These are phyloP conservation scores for Alosa sapidissima DNA, from an alignment of 2,797 vertebrate species.

Conservation along the genomic window DNA sequence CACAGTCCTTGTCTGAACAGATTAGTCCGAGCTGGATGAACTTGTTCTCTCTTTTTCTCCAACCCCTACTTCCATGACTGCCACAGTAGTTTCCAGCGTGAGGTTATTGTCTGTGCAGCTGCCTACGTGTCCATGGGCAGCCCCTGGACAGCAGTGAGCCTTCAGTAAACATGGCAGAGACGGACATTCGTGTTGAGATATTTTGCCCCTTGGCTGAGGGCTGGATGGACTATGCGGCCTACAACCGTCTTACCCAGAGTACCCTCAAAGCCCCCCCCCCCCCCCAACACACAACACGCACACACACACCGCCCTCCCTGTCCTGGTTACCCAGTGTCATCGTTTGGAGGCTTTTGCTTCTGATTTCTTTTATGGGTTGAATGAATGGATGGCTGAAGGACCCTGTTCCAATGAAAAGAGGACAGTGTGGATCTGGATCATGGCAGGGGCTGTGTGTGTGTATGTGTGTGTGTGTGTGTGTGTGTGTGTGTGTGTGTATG, in stretches of 20 bases:
- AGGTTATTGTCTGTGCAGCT: constrained; percentile 52
- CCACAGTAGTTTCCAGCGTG: constrained; percentile 53
- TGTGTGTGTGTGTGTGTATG: not conserved
- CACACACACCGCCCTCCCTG: constrained; percentile 36
- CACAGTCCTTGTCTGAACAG: constrained; percentile 62
- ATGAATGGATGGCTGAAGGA: too few relatives aligned
- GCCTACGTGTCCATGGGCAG: constrained; percentile 27
- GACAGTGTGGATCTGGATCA: constrained; percentile 33
- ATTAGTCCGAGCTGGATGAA: constrained; percentile 66
- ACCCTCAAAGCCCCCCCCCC: not conserved
- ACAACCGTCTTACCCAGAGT: constrained; percentile 20
- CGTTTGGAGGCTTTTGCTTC: constrained; percentile 45
- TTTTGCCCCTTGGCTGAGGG: constrained; percentile 32
- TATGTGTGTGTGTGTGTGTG: not conserved
- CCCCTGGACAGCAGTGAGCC: constrained; percentile 59
- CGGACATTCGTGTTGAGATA: constrained; percentile 61
- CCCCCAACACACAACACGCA: not conserved
- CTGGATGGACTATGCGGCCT: not conserved
- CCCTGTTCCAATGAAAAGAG: constrained; percentile 21
- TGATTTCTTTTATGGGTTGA: constrained; percentile 32
- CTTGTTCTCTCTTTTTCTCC: constrained; percentile 53
- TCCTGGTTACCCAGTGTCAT: constrained; percentile 56
- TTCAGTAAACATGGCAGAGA: constrained; percentile 63
- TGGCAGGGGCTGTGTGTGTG: not conserved
- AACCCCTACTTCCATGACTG: constrained; percentile 61